Base-by-base conservation (phyloP, 2,888 invertebrate species). In the Apamea sordens region DNA sequence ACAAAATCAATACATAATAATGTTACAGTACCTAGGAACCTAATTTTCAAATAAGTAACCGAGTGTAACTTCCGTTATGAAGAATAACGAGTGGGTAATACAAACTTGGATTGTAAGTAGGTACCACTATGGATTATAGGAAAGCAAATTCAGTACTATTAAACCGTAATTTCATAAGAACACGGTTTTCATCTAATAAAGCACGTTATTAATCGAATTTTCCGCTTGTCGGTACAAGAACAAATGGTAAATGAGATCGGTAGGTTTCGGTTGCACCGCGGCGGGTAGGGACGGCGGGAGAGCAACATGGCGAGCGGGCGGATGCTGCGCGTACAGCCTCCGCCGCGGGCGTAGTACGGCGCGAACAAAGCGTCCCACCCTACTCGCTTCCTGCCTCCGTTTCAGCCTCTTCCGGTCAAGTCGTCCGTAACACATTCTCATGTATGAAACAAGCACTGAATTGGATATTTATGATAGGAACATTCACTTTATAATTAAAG, bases 251-350 rank as follows among this genome's bases (percentile, higher is more conserved):
- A 82, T 82, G 79, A 82, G 75, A 82, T 79, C 75, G 80, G 86
- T 59, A 80, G 78, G 80, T 84, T 85, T 82, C 75, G 78, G 82
- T 83, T 89, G 89, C 84, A 89, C 44, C 82, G 84, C 79, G 83
- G 84, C 78, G 87, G 80, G 75, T 74, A 84, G 83, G 80, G 83
- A 92, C 91, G 92, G 90, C 91, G 83, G 80, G 81, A 92, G 90
- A 92, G 90, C 91, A 94, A 94, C 92, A 95, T 94, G 94, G 93
- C 94, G 93, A 92, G 93, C 92, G 95, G 95, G 93, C 92, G 96
- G 96, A 95, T 95, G 96, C 96, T 96, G 96, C 96, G 96, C 96
- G 95, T 91, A 93, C 94, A 95, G 94, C 95, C 95, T 95, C 95
- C 92, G 85, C 80, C 89, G 89, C 95, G 95, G 95, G 95, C 96